Conservation (phyloP, 2,113 vertebrate genomes). For the Anoplopoma fimbria region DNA sequence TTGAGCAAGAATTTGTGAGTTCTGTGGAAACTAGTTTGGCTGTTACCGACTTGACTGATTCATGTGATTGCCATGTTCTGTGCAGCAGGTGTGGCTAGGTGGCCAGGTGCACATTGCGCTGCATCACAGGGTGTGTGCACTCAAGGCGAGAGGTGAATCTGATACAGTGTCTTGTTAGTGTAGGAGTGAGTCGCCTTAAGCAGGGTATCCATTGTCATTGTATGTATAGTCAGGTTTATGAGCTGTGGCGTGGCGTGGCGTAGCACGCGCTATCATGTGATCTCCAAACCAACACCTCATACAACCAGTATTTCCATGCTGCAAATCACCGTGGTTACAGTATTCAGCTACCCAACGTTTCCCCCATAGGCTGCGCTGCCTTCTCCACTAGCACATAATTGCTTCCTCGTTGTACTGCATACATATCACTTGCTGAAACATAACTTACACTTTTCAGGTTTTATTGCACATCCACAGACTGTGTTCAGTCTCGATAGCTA, state of each 20-base stretch:
- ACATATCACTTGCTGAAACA: conserved; percentile 66
- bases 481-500: conserved; percentile 59
- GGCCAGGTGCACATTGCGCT: conserved; percentile 67
- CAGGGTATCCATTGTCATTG: conserved; percentile 38
- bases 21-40: conserved; percentile 60
- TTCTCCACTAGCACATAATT: conserved; percentile 61
- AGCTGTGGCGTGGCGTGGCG: conserved; percentile 17
- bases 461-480: conserved; percentile 58
- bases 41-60: conserved; percentile 73
- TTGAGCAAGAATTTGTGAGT: conserved; percentile 59
- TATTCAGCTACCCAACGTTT: conserved; percentile 35
- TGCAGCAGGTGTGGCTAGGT: conserved; percentile 66
- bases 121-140: conserved; percentile 49
- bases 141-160: conserved; percentile 45
- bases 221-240: conserved; percentile 62
- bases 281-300: conserved; percentile 19
- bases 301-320: conserved; percentile 21
- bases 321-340: conserved; percentile 55
- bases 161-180: conserved; percentile 48
- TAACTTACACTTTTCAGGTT: conserved; percentile 63
- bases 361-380: conserved; percentile 47
- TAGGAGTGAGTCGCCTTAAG: conserved; percentile 1
- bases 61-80: conserved; percentile 68
- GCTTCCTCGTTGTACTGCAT: conserved; percentile 47
- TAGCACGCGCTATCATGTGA: conserved; percentile 40